phyloP scores from a whole-genome alignment of 2,888 invertebrate genomes.

The Tribolium freemani region DNA sequence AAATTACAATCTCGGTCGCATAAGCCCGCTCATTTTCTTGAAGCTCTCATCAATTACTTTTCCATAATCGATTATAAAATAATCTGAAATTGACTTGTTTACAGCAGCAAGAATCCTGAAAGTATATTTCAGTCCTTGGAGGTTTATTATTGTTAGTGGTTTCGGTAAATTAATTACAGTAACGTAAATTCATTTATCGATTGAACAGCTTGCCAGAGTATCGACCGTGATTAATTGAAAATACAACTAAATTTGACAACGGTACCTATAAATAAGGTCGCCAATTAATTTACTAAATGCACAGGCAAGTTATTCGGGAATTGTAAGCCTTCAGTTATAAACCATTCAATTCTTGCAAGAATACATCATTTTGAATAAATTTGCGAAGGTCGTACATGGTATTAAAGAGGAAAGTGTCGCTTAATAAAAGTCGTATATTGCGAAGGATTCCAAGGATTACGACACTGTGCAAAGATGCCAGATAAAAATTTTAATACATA shows the following conservation, averaged over 20 bases:
- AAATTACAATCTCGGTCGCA: too few species aligned
- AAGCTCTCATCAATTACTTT: too few species aligned
- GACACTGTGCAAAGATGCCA: background rate
- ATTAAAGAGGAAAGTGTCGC: background rate
- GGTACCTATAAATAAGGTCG: conserved; percentile 10
- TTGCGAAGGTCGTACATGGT: background rate
- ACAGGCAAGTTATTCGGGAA: background rate
- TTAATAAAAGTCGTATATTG: background rate
- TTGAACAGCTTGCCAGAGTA: background rate
- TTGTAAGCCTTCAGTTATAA: background rate
- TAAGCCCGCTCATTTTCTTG: too few species aligned
- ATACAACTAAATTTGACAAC: conserved; percentile 31
- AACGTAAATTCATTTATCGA: background rate
- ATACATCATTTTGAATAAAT: background rate
- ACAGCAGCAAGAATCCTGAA: conserved; percentile 5
- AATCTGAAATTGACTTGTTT: conserved; percentile 4
- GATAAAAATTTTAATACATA: background rate
- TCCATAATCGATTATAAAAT: background rate
- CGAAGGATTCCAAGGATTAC: background rate
- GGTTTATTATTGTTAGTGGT: conserved; percentile 5
- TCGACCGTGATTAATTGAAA: conserved; percentile 22
- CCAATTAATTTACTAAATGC: conserved; percentile 4
- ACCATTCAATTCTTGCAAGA: background rate
- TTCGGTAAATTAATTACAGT: conserved; percentile 19
- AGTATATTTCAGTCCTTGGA: background rate